Percentiles rank a stretch among this genome's conserved stretches.
Conservation (phyloP, 30 jellyfish, hydroid and myxozoan species). For the Aurelia aurita complex sp. Pacific region DNA sequence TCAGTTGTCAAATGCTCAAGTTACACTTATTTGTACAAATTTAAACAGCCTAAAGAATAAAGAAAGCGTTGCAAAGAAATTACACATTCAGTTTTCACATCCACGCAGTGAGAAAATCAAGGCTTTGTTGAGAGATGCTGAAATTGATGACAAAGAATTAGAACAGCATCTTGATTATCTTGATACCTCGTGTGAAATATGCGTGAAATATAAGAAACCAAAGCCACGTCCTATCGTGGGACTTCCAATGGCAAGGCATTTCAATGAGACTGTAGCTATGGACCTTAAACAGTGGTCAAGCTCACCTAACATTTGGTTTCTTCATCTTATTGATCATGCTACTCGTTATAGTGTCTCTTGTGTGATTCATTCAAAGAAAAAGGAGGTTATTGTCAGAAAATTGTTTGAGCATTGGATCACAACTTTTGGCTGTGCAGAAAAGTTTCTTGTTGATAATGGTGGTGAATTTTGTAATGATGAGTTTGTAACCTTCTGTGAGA, state of each 20-base stretch:
- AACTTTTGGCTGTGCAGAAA: conserved; percentile 7
- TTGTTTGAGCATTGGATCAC: conserved; percentile 8
- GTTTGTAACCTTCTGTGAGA: conserved; percentile 16
- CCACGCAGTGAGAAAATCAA: conserved; percentile 8
- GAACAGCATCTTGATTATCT: conserved; percentile 5
- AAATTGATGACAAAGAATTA: conserved; percentile 7
- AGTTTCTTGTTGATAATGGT: conserved; percentile 23
- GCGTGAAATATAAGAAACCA: conserved; percentile 24
- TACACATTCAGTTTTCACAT: conserved; percentile 37
- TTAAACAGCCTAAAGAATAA: not conserved
- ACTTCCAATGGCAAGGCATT: conserved; percentile 45
- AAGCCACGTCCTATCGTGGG: conserved; percentile 39
- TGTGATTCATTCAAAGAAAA: conserved; percentile 19
- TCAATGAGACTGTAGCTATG: conserved; percentile 64
- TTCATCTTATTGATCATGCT: conserved; percentile 16
- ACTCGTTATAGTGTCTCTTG: conserved; percentile 33
- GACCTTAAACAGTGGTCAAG: conserved; percentile 33
- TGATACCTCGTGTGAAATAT: conserved; percentile 10
- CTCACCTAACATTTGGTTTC: conserved; percentile 15
- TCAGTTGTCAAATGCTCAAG: not conserved
- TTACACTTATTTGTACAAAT: not conserved
- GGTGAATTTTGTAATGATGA: conserved; percentile 31
- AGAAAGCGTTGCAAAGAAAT: conserved; percentile 5
- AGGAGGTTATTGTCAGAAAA: conserved; percentile 22
- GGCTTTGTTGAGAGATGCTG: conserved; percentile 33